Base-by-base conservation (phyloP, 2,113 vertebrate species). In the Podocnemis expansa region DNA sequence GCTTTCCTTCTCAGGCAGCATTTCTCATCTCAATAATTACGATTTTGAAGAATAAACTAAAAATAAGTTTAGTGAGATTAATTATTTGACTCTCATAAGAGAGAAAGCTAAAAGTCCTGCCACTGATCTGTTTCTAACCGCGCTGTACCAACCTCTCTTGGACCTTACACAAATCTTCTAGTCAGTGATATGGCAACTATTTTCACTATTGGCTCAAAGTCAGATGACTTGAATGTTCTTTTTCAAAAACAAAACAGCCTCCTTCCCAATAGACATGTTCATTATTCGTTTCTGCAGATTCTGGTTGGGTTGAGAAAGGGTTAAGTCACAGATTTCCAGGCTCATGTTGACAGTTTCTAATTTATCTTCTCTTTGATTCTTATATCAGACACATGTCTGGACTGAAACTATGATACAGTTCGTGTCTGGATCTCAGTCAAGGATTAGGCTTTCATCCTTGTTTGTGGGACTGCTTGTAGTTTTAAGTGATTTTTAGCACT, bases 91-190 rank as follows among this genome's bases (percentile, higher is more conserved):
- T 91, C 88, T 87, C 93, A 94, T 93, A 94, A 96, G 25, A 94
- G 82, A 97, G 87, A 91, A 93, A 93, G 56, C 54, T 85, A 89
- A 93, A 96, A 97, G 56, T 88, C 19, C 90, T 91, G 60, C 45
- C 90, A 78, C 91, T 97, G 96, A 97, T 94, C 94, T 97, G 88
- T 80, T 91, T 90, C 91, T 97, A 95, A 96, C 97, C 94, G 93
- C 73, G 90, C 96, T 93, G 92, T 96, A 93, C 94, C 96, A 94
- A 97, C 17, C 92, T 96, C 93, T 93, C 81, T 94, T 91, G 91
- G 41, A 94, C 84, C 86, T 93, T 89, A 93, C 80, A 93, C 89
- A 95, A 93, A 96, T 93, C 86, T 96, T 96, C 56, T 96, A 73
- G 78, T 87, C 89, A 91, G 73, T 93, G 95, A 96, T 93, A 96